Evolutionary conservation across 2,797 vertebrate genomes (phyloP).

Genomic region (Cirrhinus mrigala): DNA sequence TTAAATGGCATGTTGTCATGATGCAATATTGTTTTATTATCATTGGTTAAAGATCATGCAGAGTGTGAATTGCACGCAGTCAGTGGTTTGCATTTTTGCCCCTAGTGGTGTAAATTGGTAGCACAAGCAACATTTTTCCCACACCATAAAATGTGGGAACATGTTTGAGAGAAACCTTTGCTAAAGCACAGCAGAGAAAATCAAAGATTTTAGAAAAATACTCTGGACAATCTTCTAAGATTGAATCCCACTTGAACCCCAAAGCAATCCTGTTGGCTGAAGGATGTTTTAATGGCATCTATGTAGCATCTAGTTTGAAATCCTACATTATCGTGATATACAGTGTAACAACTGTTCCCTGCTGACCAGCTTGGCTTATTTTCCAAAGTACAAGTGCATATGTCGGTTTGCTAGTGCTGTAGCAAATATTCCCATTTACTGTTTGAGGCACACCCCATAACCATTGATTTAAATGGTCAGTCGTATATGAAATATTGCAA

Average conservation of each 20-base stretch:
- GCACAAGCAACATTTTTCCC: not conserved
- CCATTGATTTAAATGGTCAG: not conserved
- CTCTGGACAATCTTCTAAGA: too few species aligned
- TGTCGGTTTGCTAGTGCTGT: not conserved
- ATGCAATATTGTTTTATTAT: not conserved
- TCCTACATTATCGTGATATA: not conserved
- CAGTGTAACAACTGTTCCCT: not conserved
- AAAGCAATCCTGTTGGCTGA: not conserved
- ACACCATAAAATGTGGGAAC: not conserved
- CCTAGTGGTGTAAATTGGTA: not conserved
- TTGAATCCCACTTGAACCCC: not conserved
- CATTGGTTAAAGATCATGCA: not conserved
- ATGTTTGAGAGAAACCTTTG: not conserved
- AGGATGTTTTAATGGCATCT: not conserved
- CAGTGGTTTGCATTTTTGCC: not conserved
- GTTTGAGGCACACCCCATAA: not conserved
- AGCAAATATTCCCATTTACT: not conserved
- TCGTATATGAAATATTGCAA: not conserved
- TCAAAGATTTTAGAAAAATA: not conserved
- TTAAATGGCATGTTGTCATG: not conserved
- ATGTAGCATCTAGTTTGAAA: not conserved
- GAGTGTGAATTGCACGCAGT: not conserved
- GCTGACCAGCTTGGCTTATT: not conserved
- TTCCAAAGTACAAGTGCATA: not conserved
- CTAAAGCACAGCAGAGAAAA: not conserved